phyloP scores from a whole-genome alignment of 2,113 vertebrate genomes.

The Halcyon malimbica region DNA sequence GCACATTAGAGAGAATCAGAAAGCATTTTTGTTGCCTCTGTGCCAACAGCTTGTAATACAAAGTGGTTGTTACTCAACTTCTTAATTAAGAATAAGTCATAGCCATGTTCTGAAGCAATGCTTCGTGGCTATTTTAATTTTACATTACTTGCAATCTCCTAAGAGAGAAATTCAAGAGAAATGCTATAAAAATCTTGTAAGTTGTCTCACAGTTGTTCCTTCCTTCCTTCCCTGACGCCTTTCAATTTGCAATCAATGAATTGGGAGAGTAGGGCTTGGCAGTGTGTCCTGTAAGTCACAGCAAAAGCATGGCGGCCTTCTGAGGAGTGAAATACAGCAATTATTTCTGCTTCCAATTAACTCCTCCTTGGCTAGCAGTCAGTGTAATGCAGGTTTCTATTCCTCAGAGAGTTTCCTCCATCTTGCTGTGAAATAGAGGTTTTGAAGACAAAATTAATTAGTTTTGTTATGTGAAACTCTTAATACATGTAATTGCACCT shows the following conservation, averaged over 20 bases:
- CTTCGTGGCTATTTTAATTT: conserved; percentile 38
- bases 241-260: background rate
- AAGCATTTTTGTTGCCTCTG: background rate
- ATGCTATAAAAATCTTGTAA: background rate
- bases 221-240: background rate
- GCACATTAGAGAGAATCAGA: background rate
- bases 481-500: background rate
- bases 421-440: background rate
- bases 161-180: background rate
- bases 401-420: background rate
- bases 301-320: background rate
- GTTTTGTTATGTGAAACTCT: background rate
- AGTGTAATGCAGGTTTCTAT: background rate
- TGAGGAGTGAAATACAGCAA: background rate
- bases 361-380: background rate
- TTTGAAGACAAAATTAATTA: background rate
- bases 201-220: background rate
- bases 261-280: background rate
- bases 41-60: conserved; percentile 23
- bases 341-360: background rate
- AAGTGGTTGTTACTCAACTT: conserved; percentile 34
- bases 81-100: conserved; percentile 53
- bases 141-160: background rate
- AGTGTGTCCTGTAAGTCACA: background rate
- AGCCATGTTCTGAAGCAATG: background rate